A percentile compares a stretch with the other conserved stretches of the same genome.
phyloP scores from a whole-genome alignment of 2,113 vertebrate species.

The Carassius auratus region DNA sequence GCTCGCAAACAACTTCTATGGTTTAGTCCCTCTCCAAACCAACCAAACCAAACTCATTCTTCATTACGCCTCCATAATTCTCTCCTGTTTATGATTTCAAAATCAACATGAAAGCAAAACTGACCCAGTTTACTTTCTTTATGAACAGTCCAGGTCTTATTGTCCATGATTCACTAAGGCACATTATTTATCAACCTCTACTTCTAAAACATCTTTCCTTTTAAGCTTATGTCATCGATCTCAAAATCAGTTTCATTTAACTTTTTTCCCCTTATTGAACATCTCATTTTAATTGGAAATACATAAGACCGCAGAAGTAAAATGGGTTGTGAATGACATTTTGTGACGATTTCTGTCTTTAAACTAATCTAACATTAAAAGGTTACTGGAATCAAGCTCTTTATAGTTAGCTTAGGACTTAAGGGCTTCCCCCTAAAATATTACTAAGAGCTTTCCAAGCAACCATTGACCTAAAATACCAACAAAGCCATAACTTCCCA shows the following conservation, averaged over 20 bases:
- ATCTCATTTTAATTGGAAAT: background rate
- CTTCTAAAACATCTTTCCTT: background rate
- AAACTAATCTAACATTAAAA: background rate
- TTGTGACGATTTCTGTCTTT: background rate
- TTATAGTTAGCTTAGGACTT: background rate
- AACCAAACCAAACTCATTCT: background rate
- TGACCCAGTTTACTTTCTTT: background rate
- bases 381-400: background rate
- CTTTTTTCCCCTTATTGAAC: background rate
- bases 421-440: slow-evolving; percentile 21
- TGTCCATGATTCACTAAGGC: background rate
- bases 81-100: background rate
- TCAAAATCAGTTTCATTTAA: background rate
- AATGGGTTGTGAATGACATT: background rate
- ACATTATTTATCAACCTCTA: background rate
- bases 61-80: background rate
- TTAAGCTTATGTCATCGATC: background rate
- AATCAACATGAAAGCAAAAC: background rate
- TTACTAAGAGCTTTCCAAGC: background rate
- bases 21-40: slow-evolving; percentile 5
- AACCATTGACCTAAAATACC: slow-evolving; percentile 26
- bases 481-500: slow-evolving; percentile 36
- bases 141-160: background rate
- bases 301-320: background rate
- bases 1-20: slow-evolving; percentile 1